These are phyloP conservation scores for Pycnonotus jocosus DNA, from an alignment of 2,113 vertebrate species.

Conservation along the genomic window DNA sequence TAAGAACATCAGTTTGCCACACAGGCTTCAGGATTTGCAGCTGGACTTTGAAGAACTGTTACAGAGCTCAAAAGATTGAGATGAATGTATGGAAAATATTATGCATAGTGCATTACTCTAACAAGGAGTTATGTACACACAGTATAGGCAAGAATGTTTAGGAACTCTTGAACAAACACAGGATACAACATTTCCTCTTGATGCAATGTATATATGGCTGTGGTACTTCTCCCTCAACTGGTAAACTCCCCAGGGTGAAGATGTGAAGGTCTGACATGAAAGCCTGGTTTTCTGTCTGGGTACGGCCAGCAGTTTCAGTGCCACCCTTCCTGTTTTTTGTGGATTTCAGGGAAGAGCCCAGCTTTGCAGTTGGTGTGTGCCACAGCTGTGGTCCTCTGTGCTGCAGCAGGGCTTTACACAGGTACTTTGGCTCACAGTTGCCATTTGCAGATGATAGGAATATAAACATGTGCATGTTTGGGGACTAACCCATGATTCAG, in stretches of 20 bases:
- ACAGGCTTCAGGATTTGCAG: background rate
- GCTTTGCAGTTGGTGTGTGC: background rate
- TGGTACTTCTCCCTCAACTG: background rate
- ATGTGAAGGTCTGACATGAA: background rate
- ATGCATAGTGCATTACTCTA: background rate
- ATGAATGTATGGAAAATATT: background rate
- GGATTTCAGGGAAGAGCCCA: background rate
- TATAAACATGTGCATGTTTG: background rate
- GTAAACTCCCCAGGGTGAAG: background rate
- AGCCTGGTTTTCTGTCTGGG: background rate
- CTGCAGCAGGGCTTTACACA: background rate
- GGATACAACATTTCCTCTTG: background rate
- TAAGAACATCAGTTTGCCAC: background rate
- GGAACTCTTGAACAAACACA: background rate
- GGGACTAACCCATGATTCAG: background rate
- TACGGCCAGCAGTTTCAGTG: background rate
- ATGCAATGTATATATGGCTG: background rate
- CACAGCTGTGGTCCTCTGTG: background rate
- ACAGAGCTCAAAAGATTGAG: background rate
- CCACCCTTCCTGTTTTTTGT: background rate
- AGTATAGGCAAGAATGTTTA: background rate
- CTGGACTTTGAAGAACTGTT: background rate
- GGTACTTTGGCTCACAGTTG: background rate
- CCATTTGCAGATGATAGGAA: background rate
- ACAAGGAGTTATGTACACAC: background rate